A percentile compares a stretch with the other conserved stretches of the same genome.
Conservation (phyloP, 30 jellyfish, hydroid and myxozoan species). For the Aurelia sp. region DNA sequence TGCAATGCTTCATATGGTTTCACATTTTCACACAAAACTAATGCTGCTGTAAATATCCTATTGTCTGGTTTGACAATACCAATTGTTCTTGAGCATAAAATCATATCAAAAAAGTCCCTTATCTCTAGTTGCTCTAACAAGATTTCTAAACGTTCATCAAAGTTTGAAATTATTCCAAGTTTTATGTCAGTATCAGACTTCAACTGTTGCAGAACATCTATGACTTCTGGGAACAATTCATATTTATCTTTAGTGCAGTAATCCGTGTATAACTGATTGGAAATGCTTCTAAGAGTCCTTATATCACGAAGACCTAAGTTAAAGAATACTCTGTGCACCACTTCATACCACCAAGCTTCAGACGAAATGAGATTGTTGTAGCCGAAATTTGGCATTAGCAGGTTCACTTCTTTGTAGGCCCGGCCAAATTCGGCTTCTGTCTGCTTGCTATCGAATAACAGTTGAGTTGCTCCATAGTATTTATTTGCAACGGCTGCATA, state of each 20-base stretch:
- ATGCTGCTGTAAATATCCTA: slow-evolving; percentile 34
- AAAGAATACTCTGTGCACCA: slow-evolving; percentile 50
- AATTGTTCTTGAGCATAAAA: slow-evolving; percentile 39
- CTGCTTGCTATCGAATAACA: slow-evolving; percentile 9
- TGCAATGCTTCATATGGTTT: slow-evolving; percentile 62
- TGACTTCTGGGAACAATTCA: slow-evolving; percentile 63
- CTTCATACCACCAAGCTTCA: slow-evolving; percentile 71
- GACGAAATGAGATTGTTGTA: slow-evolving; percentile 30
- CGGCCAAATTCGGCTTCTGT: slow-evolving; percentile 27
- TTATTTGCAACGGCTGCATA: slow-evolving; percentile 64
- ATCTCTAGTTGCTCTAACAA: slow-evolving; percentile 41
- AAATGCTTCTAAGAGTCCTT: slow-evolving; percentile 35
- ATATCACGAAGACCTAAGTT: slow-evolving; percentile 61
- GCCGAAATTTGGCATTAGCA: slow-evolving; percentile 58
- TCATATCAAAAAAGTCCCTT: slow-evolving; percentile 42
- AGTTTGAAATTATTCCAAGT: slow-evolving; percentile 63
- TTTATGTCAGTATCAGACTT: slow-evolving; percentile 21
- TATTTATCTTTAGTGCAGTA: slow-evolving; percentile 33
- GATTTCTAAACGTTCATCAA: slow-evolving; percentile 64
- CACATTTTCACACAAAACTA: slow-evolving; percentile 10
- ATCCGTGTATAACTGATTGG: slow-evolving; percentile 63
- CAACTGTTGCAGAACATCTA: slow-evolving; percentile 18
- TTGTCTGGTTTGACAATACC: slow-evolving; percentile 63
- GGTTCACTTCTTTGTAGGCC: slow-evolving; percentile 35
- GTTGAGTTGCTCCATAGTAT: slow-evolving; percentile 58